Percentiles rank a stretch among this genome's conserved stretches.
These are phyloP conservation scores for Manis pentadactyla DNA, from an alignment of 2,797 vertebrate species.

Conservation along the genomic window DNA sequence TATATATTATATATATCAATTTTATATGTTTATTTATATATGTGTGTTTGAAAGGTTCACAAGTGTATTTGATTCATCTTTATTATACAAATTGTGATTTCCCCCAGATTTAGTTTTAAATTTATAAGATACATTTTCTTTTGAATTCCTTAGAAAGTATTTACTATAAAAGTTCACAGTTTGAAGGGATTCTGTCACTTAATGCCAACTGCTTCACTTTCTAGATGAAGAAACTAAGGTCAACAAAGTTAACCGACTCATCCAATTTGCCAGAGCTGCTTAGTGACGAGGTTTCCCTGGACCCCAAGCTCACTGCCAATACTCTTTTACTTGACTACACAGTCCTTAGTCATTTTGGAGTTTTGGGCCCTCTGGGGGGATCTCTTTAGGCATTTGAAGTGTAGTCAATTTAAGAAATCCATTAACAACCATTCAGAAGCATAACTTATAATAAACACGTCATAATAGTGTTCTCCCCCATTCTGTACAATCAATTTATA, in stretches of 20 bases:
- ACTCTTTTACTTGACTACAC: background rate
- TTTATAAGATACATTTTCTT: slow-evolving; percentile 19
- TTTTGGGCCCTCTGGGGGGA: background rate
- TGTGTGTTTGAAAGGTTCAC: background rate
- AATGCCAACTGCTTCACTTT: background rate
- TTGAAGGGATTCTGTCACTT: background rate
- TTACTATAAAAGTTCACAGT: background rate
- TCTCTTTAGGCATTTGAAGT: background rate
- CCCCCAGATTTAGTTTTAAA: background rate
- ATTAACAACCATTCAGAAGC: background rate
- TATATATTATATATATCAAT: background rate
- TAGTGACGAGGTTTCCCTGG: background rate
- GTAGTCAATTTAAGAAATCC: background rate
- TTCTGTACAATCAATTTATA: background rate
- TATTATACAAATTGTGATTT: background rate
- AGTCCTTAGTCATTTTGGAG: background rate
- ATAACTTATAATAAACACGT: background rate
- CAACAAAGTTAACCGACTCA: background rate
- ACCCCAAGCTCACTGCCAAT: background rate
- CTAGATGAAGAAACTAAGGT: background rate
- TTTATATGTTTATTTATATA: background rate
- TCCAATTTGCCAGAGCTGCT: background rate
- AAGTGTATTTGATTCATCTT: background rate
- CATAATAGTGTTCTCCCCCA: background rate
- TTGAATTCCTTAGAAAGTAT: background rate